These are phyloP conservation scores for Latrodectus hesperus DNA, from an alignment of 2,888 invertebrate genomes.

Conservation along the genomic window DNA sequence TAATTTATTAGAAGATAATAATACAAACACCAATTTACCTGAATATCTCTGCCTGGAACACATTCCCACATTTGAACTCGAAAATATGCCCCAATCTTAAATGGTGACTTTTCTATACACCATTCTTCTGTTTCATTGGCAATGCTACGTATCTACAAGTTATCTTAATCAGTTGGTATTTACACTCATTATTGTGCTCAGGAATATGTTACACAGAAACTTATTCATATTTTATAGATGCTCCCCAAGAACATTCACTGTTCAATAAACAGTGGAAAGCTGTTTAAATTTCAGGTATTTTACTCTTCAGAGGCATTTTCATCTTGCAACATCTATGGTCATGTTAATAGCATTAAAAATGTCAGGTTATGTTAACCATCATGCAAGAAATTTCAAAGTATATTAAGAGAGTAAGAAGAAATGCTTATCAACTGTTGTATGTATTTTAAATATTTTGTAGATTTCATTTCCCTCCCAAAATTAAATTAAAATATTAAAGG, in stretches of 20 bases:
- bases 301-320: not conserved
- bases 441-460: too few relatives aligned
- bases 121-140: conserved; percentile 47
- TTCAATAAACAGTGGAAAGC: not conserved
- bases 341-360: not conserved
- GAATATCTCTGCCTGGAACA: conserved; percentile 64
- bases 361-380: too few relatives aligned
- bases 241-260: not conserved
- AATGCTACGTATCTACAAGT: conserved; percentile 59
- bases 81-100: conserved; percentile 67
- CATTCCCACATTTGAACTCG: conserved; percentile 68
- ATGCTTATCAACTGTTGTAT: too few relatives aligned
- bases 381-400: too few relatives aligned
- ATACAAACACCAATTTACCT: conserved; percentile 30
- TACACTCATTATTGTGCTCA: not conserved
- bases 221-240: too few relatives aligned
- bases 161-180: conserved; percentile 20
- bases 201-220: too few relatives aligned
- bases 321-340: conserved; percentile 43
- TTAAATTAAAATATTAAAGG: too few relatives aligned
- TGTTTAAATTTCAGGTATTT: conserved; percentile 2
- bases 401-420: too few relatives aligned
- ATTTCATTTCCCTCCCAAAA: too few relatives aligned
- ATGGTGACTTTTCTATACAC: conserved; percentile 69
- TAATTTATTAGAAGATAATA: too few relatives aligned